These are phyloP conservation scores for Frankliniella fusca DNA, from an alignment of 2,888 invertebrate species.

Conservation along the genomic window DNA sequence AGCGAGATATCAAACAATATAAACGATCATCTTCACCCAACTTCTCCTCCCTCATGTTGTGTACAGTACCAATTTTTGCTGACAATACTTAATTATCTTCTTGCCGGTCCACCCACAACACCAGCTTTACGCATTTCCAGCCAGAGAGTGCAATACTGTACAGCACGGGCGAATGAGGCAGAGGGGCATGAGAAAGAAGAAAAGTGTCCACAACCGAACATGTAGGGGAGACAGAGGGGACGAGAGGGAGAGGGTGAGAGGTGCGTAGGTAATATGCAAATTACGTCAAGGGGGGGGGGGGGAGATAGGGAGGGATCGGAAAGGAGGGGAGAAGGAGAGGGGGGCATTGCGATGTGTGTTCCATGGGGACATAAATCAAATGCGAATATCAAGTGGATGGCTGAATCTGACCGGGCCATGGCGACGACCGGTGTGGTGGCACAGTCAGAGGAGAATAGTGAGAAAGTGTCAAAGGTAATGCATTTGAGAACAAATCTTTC, in stretches of 20 bases:
- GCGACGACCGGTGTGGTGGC: not conserved
- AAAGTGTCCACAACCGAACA: not conserved
- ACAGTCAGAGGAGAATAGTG: not conserved
- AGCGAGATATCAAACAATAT: too few species aligned
- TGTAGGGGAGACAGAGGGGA: not conserved
- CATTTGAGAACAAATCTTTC: too few species aligned
- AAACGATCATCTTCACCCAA: too few species aligned
- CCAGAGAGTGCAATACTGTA: too few species aligned
- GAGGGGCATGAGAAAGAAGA: not conserved
- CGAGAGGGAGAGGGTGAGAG: not conserved
- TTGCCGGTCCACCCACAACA: too few species aligned
- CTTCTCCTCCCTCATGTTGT: too few species aligned
- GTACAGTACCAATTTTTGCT: too few species aligned
- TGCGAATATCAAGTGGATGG: slow-evolving; percentile 22
- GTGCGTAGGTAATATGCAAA: slow-evolving; percentile 5
- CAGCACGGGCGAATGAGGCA: too few species aligned
- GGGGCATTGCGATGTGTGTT: not conserved
- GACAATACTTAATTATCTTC: too few species aligned
- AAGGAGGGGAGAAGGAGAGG: not conserved
- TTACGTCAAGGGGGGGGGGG: not conserved
- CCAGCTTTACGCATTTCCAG: too few species aligned
- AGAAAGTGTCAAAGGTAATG: too few species aligned
- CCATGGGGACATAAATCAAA: slow-evolving; percentile 14
- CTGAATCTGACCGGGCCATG: not conserved
- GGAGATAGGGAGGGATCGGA: not conserved